Evolutionary conservation across 2,113 vertebrate genomes (phyloP), one percentile per base, ranked within the genome.

Genomic region (Hippopotamus amphibius): DNA sequence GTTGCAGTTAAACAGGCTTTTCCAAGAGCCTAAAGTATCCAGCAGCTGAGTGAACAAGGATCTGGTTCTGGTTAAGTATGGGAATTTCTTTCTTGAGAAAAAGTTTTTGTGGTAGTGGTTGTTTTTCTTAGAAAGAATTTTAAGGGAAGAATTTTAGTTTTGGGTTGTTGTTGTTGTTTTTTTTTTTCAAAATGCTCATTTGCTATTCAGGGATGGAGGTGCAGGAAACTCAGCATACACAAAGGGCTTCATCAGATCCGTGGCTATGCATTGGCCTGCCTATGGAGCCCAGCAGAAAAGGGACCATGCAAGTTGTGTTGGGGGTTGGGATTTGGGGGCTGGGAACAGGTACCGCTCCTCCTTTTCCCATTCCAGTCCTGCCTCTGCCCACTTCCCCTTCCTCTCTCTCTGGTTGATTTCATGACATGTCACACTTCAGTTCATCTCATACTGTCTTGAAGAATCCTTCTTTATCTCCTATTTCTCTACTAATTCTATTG

Each of bases 1-100:
- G 48, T 77, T 95, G 19, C 19, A 87, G 15, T 91, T 93, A 63
- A 93, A 22, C 3, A 59, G 37, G 8, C 22, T 88, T 93, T 93
- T 94, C 24, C 4, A 53, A 85, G 57, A 68, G 50, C 24, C 48
- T 71, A 28, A 68, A 26, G 1, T 87, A 33, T 55, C 66, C 22
- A 87, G 12, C 26, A 69, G 57, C 12, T 76, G 7, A 24, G 22
- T 66, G 68, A 46, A 61, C 37, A 76, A 92, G 28, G 19, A 68
- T 79, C 57, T 63, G 80, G 4, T 76, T 74, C 66, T 76, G 22
- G 22, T 41, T 68, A 72, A 55, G 5, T 69, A 63, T 30, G 9
- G 24, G n/a, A 59, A 74, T 61, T 66, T 46, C 41, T 17, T 19
- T 37, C 41, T 19, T 21, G 19, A 11, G 26, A 65, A 89, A 43